Percentiles rank a stretch among this genome's conserved stretches.
phyloP scores from a whole-genome alignment of 2,113 vertebrate species.

The Myrmophylax atrothorax region DNA sequence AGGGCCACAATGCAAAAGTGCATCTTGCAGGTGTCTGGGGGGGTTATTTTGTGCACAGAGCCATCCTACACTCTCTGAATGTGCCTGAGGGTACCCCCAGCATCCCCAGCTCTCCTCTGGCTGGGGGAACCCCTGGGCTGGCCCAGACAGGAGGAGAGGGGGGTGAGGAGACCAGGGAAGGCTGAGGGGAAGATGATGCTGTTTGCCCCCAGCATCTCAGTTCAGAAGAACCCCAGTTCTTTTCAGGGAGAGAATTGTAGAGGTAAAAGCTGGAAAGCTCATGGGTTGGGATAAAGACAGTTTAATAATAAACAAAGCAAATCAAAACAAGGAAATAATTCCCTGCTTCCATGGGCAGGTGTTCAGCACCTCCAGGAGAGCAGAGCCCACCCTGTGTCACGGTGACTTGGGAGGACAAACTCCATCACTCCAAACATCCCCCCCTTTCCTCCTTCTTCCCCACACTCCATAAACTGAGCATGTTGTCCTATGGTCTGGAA shows the following conservation, averaged over 20 bases:
- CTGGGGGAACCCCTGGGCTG: too few species aligned
- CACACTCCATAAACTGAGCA: background rate
- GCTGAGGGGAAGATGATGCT: background rate
- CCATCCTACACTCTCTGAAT: background rate
- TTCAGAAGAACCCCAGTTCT: too few species aligned
- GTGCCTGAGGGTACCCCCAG: background rate
- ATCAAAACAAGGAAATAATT: background rate
- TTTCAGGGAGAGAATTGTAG: background rate
- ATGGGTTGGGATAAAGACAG: background rate
- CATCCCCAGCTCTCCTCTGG: background rate
- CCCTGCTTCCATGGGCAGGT: background rate
- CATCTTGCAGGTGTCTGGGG: background rate
- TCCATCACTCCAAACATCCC: background rate
- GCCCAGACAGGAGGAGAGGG: background rate
- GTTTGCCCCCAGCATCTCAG: fast-evolving
- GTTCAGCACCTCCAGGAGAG: background rate
- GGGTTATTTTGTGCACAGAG: background rate
- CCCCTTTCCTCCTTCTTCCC: background rate
- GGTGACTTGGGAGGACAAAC: too few species aligned
- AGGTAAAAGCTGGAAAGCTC: background rate
- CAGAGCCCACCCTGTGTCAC: background rate
- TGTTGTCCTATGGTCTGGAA: background rate
- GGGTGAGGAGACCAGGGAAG: background rate
- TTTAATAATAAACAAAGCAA: background rate
- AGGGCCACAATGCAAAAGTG: too few species aligned